Percentiles rank a stretch among this genome's conserved stretches.
These are phyloP conservation scores for Melanargia galathea DNA, from an alignment of 2,888 invertebrate species.

Conservation along the genomic window DNA sequence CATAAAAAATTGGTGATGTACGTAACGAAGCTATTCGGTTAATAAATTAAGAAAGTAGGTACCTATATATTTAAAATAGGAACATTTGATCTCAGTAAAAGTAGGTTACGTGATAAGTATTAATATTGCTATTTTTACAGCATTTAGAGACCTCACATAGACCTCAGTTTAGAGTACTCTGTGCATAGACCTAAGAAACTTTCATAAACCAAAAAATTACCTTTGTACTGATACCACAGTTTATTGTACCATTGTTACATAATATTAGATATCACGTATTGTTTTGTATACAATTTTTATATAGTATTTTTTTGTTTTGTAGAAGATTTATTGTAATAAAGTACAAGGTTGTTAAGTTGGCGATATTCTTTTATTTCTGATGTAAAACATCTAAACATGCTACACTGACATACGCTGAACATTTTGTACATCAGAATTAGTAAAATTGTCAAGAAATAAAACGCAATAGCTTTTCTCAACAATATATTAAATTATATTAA, in stretches of 20 bases:
- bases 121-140: background rate
- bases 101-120: background rate
- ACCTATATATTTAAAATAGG: no score
- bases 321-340: constrained; percentile 57
- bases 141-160: background rate
- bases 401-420: no score
- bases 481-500: constrained; percentile 42
- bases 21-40: no score
- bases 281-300: constrained; percentile 52
- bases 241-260: constrained; percentile 25
- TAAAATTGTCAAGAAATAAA: constrained; percentile 14
- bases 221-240: background rate
- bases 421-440: no score
- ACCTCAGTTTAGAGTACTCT: no score
- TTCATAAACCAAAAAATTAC: background rate
- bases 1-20: no score
- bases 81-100: constrained; percentile 3
- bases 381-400: no score
- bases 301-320: constrained; percentile 58
- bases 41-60: no score
- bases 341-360: constrained; percentile 56
- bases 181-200: background rate
- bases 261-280: constrained; percentile 28
- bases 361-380: constrained; percentile 15
- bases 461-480: background rate